Conservation (phyloP, 2,888 invertebrate genomes). For the Cephonodes hylas region DNA sequence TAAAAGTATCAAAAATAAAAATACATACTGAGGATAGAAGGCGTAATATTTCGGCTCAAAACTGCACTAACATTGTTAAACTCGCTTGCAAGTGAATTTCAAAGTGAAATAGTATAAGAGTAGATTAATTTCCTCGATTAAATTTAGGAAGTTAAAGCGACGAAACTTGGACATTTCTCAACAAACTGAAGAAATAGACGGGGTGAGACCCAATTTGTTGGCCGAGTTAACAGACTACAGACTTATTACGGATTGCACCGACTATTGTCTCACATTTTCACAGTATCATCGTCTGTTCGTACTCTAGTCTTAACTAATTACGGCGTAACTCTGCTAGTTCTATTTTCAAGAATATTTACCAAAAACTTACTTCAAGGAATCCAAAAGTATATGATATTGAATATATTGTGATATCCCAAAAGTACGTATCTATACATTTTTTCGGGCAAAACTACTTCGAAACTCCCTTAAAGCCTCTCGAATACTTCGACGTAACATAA, state of each 20-base stretch:
- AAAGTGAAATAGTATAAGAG: slow-evolving; percentile 20
- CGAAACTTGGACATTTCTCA: slow-evolving; percentile 31
- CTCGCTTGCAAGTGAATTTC: slow-evolving; percentile 15
- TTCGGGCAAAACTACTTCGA: not conserved
- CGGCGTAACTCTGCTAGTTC: too few relatives aligned
- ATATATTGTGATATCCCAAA: too few relatives aligned
- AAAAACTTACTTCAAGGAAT: too few relatives aligned
- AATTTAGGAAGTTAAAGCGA: slow-evolving; percentile 35
- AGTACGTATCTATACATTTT: not conserved
- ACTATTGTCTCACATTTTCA: slow-evolving; percentile 6
- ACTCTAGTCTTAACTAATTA: too few relatives aligned
- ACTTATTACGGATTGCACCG: slow-evolving; percentile 26
- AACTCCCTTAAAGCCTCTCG: not conserved
- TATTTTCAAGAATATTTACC: too few relatives aligned
- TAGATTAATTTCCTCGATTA: slow-evolving; percentile 35
- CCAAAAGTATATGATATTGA: too few relatives aligned
- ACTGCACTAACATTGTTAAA: not conserved
- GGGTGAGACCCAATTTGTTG: slow-evolving; percentile 23
- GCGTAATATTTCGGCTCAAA: not conserved
- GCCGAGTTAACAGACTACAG: slow-evolving; percentile 21
- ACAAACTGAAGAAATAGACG: slow-evolving; percentile 29
- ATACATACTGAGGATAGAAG: not conserved
- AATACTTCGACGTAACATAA: not conserved
- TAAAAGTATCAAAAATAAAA: not conserved
- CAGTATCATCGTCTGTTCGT: slow-evolving; percentile 3